Evolutionary conservation across 2,113 vertebrate species (phyloP).

Genomic region (Syrrhaptes paradoxus): DNA sequence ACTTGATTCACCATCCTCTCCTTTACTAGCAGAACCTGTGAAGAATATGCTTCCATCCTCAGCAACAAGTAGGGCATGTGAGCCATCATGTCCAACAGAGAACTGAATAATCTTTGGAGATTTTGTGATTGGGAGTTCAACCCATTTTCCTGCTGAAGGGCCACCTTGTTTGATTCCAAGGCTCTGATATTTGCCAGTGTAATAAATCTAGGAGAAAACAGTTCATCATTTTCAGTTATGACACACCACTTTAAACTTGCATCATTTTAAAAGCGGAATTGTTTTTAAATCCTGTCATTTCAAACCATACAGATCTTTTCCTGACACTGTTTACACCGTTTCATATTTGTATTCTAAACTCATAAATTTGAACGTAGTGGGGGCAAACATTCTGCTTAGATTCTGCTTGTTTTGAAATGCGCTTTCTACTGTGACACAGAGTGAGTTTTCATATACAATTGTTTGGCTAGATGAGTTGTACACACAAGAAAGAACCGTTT

Average conservation of each 20-base stretch:
- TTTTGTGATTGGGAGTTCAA: constrained; percentile 95
- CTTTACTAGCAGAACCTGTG: constrained; percentile 97
- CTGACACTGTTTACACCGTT: neutral
- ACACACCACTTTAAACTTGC: neutral
- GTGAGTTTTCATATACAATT: neutral
- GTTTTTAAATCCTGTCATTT: neutral
- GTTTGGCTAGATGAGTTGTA: neutral
- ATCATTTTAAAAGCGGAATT: neutral
- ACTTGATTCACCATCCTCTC: constrained; percentile 98
- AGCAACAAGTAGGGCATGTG: constrained; percentile 94
- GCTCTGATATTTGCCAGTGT: constrained; percentile 98
- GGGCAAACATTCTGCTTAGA: neutral
- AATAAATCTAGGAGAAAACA: constrained; percentile 86
- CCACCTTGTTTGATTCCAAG: constrained; percentile 99
- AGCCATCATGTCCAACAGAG: constrained; percentile 98
- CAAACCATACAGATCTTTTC: neutral
- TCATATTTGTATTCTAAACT: neutral
- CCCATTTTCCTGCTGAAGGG: constrained; percentile 96
- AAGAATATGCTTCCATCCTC: constrained; percentile 99
- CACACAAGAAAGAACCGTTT: neutral
- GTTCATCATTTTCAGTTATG: neutral
- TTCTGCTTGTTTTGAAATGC: neutral
- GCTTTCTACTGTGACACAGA: neutral
- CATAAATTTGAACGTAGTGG: neutral
- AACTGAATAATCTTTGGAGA: constrained; percentile 97